phyloP scores from a whole-genome alignment of 2,797 vertebrate genomes.

The Craterocephalus amniculus region DNA sequence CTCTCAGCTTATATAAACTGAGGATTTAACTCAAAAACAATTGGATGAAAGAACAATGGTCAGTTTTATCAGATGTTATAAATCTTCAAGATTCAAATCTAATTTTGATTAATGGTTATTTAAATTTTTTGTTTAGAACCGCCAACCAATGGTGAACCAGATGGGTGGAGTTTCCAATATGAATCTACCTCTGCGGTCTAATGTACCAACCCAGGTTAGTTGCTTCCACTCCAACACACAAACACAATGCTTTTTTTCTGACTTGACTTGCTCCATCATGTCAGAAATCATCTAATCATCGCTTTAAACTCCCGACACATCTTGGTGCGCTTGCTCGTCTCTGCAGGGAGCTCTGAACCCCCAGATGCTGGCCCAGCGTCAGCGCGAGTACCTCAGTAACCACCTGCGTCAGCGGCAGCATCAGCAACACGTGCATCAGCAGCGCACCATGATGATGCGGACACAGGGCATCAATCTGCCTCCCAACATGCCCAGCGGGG shows the following conservation, averaged over 20 bases:
- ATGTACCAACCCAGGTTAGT: constrained; percentile 91
- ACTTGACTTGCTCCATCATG: neutral
- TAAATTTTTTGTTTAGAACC: constrained; percentile 83
- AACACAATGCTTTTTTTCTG: neutral
- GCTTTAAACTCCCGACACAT: neutral
- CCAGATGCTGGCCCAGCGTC: constrained; percentile 94
- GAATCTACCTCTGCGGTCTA: constrained; percentile 95
- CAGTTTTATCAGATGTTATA: neutral
- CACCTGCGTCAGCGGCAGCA: constrained; percentile 86
- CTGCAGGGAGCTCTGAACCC: constrained; percentile 90
- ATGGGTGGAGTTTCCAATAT: constrained; percentile 93
- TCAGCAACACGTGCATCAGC: constrained; percentile 86
- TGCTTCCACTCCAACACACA: neutral
- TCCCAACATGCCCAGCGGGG: constrained; percentile 87
- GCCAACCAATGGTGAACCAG: constrained; percentile 94
- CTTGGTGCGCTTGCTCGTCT: neutral
- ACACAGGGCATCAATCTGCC: constrained; percentile 90
- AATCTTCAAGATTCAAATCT: neutral
- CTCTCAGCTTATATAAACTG: neutral
- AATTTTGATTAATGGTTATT: neutral
- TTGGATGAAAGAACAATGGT: neutral
- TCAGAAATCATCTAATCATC: neutral
- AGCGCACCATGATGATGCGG: constrained; percentile 93
- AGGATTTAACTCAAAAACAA: neutral
- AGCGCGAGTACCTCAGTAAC: constrained; percentile 95